Evolutionary conservation across 2,113 vertebrate genomes (phyloP).

Genomic region (Platichthys flesus): DNA sequence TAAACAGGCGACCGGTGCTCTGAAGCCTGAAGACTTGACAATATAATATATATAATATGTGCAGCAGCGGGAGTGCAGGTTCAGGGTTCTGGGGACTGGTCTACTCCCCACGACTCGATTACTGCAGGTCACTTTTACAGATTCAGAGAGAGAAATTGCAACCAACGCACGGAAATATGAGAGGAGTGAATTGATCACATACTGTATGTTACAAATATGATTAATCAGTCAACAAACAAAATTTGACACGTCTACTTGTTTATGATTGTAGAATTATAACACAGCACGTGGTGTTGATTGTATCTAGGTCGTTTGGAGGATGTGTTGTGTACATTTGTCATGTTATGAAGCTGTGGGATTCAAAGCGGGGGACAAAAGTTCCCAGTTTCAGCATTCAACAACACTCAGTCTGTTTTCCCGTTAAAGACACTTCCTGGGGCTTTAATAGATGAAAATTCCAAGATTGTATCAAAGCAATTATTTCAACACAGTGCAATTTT

Average conservation of each 20-base stretch:
- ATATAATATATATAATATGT: too few relatives aligned
- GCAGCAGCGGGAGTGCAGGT: too few relatives aligned
- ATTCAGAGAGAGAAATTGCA: too few relatives aligned
- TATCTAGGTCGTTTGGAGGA: constrained; percentile 3
- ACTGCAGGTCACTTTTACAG: too few relatives aligned
- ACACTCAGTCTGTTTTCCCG: constrained; percentile 26
- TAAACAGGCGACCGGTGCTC: too few relatives aligned
- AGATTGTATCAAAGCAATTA: constrained; percentile 74
- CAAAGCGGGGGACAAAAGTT: neutral
- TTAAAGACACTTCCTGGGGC: constrained; percentile 44
- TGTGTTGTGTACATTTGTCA: neutral
- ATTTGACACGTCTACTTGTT: neutral
- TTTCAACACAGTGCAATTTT: constrained; percentile 42
- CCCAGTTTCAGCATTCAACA: constrained; percentile 34
- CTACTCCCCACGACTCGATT: too few relatives aligned
- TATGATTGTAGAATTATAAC: constrained; percentile 25
- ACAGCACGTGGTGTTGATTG: constrained; percentile 2
- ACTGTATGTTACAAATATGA: too few relatives aligned
- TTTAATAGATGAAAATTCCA: constrained; percentile 58
- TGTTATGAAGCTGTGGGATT: constrained; percentile 8
- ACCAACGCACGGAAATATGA: too few relatives aligned
- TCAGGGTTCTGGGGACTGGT: too few relatives aligned
- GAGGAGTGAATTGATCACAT: too few relatives aligned
- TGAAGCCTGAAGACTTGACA: too few relatives aligned
- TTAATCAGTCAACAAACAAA: too few relatives aligned